Conservation (phyloP, 2,888 invertebrate species). For the Leucophenga montana region DNA sequence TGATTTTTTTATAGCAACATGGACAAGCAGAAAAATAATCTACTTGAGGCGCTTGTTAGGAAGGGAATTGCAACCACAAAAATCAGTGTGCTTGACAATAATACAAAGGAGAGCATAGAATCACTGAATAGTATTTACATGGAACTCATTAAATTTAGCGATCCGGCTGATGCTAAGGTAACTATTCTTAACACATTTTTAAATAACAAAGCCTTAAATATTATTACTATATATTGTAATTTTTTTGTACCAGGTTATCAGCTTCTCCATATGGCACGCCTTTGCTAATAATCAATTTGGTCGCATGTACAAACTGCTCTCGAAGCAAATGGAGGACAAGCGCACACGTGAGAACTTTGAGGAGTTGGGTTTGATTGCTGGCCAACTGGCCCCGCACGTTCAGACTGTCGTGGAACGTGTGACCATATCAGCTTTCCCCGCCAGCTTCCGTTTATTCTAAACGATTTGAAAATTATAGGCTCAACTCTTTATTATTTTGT, state of each 20-base stretch:
- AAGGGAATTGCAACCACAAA: constrained; percentile 84
- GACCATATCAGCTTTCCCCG: constrained; percentile 68
- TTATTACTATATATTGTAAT: background rate
- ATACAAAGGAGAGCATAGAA: constrained; percentile 72
- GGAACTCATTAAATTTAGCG: constrained; percentile 86
- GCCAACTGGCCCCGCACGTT: constrained; percentile 66
- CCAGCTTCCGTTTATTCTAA: constrained; percentile 70
- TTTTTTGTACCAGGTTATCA: constrained; percentile 76
- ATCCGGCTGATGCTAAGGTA: constrained; percentile 85
- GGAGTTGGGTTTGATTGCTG: constrained; percentile 65
- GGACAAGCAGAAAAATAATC: constrained; percentile 86
- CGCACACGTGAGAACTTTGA: constrained; percentile 79
- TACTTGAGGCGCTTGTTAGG: constrained; percentile 86
- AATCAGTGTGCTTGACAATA: constrained; percentile 73
- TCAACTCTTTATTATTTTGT: no score
- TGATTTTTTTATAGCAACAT: constrained; percentile 77
- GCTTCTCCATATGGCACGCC: constrained; percentile 89
- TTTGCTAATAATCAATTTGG: constrained; percentile 86
- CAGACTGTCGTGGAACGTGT: constrained; percentile 62
- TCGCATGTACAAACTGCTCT: constrained; percentile 83
- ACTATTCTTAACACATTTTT: constrained; percentile 43
- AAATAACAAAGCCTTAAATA: background rate
- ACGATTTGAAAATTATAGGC: background rate
- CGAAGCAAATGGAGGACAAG: constrained; percentile 87
- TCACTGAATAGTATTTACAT: constrained; percentile 79